Conservation (phyloP, 64 coral and sea anemone species). For the Stylophora pistillata region DNA sequence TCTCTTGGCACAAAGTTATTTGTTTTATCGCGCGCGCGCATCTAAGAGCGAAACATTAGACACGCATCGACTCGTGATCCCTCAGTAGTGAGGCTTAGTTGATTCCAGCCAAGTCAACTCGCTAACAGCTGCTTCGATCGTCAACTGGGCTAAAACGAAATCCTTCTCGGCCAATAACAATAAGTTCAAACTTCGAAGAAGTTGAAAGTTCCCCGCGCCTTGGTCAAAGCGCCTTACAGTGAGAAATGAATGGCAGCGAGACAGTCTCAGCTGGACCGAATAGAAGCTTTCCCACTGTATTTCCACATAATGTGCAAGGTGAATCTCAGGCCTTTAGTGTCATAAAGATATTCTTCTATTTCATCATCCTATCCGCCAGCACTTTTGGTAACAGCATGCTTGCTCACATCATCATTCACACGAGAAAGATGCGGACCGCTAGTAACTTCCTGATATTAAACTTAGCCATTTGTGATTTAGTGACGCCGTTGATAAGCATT, state of each 20-base stretch:
- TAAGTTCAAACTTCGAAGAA: neutral
- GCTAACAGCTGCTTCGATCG: neutral
- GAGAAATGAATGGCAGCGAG: neutral
- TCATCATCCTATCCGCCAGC: slow-evolving; percentile 30
- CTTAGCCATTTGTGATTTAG: slow-evolving; percentile 40
- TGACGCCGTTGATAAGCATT: slow-evolving; percentile 37
- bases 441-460: slow-evolving; percentile 34
- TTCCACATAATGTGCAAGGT: neutral
- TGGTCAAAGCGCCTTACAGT: no score
- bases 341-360: slow-evolving; percentile 45
- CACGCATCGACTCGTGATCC: neutral
- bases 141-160: neutral
- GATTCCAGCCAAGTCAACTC: neutral
- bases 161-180: neutral
- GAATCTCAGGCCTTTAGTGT: slow-evolving; percentile 11
- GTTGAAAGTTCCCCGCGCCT: neutral
- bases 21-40: neutral
- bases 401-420: neutral
- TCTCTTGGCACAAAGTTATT: neutral
- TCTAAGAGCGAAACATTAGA: neutral
- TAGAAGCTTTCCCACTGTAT: neutral
- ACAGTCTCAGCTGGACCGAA: neutral
- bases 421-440: slow-evolving; percentile 1
- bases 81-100: neutral
- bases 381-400: slow-evolving; percentile 45